Evolutionary conservation across 1,140 invertebrate species (phyloP).

Genomic region (Teleopsis dalmanni): DNA sequence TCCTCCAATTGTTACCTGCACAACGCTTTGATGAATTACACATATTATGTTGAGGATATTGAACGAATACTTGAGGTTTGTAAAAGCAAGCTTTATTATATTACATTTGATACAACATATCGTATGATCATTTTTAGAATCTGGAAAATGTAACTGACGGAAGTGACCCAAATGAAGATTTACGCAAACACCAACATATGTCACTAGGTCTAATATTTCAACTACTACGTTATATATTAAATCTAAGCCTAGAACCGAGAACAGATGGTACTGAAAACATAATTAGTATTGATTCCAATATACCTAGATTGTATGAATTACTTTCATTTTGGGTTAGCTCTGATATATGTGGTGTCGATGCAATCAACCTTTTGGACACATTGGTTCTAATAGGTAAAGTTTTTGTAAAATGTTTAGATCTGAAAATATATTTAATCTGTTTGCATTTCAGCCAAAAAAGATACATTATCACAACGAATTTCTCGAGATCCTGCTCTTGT

Average conservation of each 20-base stretch:
- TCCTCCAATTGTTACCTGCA: constrained; percentile 25
- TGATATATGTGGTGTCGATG: constrained; percentile 29
- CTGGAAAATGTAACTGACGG: constrained; percentile 21
- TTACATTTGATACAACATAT: background rate
- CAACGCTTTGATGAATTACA: constrained; percentile 29
- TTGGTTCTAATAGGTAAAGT: constrained; percentile 18
- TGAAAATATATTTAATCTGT: background rate
- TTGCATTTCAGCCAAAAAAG: constrained; percentile 15
- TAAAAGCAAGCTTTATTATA: constrained; percentile 1
- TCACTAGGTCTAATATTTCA: constrained; percentile 29
- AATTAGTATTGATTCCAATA: constrained; percentile 34
- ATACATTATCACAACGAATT: constrained; percentile 22
- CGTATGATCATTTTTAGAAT: constrained; percentile 20
- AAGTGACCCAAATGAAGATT: constrained; percentile 43
- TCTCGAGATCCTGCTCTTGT: constrained; percentile 23
- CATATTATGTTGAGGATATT: constrained; percentile 31
- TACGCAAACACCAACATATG: constrained; percentile 34
- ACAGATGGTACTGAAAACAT: constrained; percentile 12
- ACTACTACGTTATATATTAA: constrained; percentile 24
- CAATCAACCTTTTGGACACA: constrained; percentile 23
- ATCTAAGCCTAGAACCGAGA: constrained; percentile 14
- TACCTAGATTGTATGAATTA: constrained; percentile 27
- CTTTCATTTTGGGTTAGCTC: constrained; percentile 27
- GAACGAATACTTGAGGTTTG: constrained; percentile 32
- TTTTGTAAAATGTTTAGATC: background rate